Base-by-base conservation (phyloP, 1,140 invertebrate genomes). In the Periplaneta americana region DNA sequence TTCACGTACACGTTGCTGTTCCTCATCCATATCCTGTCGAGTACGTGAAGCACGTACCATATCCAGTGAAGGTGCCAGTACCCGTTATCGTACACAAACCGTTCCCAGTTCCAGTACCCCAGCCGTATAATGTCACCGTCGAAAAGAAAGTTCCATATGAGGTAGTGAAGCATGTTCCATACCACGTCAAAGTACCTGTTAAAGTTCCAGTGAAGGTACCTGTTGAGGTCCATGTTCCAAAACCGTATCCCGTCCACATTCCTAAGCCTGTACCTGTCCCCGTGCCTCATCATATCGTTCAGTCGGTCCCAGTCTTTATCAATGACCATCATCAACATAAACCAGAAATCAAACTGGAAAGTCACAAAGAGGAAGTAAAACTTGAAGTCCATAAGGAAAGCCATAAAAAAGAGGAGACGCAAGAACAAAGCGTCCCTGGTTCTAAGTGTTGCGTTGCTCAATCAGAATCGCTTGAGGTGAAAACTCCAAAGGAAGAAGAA, bases 241-340 rank as follows among this genome's bases (percentile, higher is more conserved):
- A 90, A 84, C 89, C 91, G 79, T 92, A 93, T 48, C 91, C 93
- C 84, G 92, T 90, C 83, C 92, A 89, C 34, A 91, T 93, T 9
- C 92, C 93, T 83, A 92, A 91, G 84, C 90, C 90, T 37, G 89
- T 91, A 5, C 48, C 22, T n/a, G 22, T 28, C 9, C 92, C 91
- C 82, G 88, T 93, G 91, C 92, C 84, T 80, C 91, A 92, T 87
- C 93, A 93, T 77, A 94, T 94, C 89, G 92, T 92, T 57, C 93
- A 93, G 83, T 91, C 92, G 84, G 91, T 94, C 8, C 91, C 92
- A 37, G 91, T 92, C 75, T 28, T 28, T 66, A 66, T 28, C 48
- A n/a, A n/a, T 22, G 22, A 66, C 8, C 48, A 28, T 1, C n/a
- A 22, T 66, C 4, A 66, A 9, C 22, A 28, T 1, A 66, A 66